Conservation (phyloP, 2,888 invertebrate species). For the Loripinus fragilis region DNA sequence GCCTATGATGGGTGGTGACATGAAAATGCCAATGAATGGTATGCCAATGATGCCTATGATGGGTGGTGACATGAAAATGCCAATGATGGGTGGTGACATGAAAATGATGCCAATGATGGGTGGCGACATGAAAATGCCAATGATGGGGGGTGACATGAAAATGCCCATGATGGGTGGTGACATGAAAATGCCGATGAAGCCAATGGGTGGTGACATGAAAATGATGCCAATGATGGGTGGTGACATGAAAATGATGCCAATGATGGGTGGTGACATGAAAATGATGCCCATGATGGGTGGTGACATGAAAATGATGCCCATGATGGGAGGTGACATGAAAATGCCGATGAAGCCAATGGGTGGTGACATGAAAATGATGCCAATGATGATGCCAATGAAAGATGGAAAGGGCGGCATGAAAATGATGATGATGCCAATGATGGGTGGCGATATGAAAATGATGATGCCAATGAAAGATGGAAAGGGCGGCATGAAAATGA, state of each 20-base stretch:
- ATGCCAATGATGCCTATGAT: slow-evolving; percentile 9
- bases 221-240: background rate
- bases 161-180: background rate
- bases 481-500: background rate
- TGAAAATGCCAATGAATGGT: background rate
- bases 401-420: background rate
- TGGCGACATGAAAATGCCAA: background rate
- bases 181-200: slow-evolving; percentile 8
- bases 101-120: slow-evolving; percentile 3
- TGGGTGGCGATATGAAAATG: background rate
- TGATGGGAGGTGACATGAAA: background rate
- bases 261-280: background rate
- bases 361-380: background rate
- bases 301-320: background rate
- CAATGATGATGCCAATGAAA: background rate
- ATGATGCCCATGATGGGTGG: background rate
- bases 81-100: slow-evolving; percentile 13
- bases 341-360: background rate
- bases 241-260: background rate
- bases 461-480: background rate
- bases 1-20: slow-evolving; percentile 3
- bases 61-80: slow-evolving; percentile 7
- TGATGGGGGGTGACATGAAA: background rate
- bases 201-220: background rate
- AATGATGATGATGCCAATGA: slow-evolving; percentile 5